These are phyloP conservation scores for Exaiptasia diaphana DNA, from an alignment of 64 coral and sea anemone genomes.

Conservation along the genomic window DNA sequence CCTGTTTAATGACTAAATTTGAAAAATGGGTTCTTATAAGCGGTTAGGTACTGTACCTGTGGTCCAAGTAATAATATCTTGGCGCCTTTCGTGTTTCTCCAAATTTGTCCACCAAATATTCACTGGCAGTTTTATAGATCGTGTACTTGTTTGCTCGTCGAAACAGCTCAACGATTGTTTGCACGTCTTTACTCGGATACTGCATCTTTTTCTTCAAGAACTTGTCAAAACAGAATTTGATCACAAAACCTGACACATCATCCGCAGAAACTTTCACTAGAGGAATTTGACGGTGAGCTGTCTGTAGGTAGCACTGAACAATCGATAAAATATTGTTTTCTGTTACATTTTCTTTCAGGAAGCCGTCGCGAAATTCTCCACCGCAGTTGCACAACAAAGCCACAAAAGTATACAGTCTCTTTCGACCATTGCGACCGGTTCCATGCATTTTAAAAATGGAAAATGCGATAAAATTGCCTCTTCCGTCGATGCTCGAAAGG, in stretches of 20 bases:
- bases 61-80: background rate
- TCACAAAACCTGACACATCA: slow-evolving; percentile 33
- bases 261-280: slow-evolving; percentile 5
- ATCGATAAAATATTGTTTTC: slow-evolving; percentile 21
- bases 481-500: slow-evolving; percentile 33
- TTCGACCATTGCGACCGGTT: background rate
- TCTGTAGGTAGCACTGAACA: slow-evolving; percentile 13
- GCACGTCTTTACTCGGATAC: background rate
- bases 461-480: slow-evolving; percentile 33
- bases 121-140: slow-evolving; percentile 11
- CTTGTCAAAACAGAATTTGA: slow-evolving; percentile 26
- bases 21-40: too few relatives aligned
- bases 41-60: too few relatives aligned
- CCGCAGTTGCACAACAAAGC: slow-evolving; percentile 42
- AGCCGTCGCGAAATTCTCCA: slow-evolving; percentile 55
- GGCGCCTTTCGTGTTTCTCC: slow-evolving; percentile 16
- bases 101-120: slow-evolving; percentile 24
- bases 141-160: slow-evolving; percentile 17
- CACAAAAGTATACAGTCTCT: slow-evolving; percentile 1
- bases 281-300: background rate
- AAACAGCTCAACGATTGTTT: slow-evolving; percentile 41
- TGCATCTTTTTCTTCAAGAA: background rate
- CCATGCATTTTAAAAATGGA: slow-evolving; percentile 36
- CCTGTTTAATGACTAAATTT: too few relatives aligned
- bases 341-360: slow-evolving; percentile 19